Conservation (phyloP, 2,113 vertebrate genomes). For the Pogonocichla stellata region DNA sequence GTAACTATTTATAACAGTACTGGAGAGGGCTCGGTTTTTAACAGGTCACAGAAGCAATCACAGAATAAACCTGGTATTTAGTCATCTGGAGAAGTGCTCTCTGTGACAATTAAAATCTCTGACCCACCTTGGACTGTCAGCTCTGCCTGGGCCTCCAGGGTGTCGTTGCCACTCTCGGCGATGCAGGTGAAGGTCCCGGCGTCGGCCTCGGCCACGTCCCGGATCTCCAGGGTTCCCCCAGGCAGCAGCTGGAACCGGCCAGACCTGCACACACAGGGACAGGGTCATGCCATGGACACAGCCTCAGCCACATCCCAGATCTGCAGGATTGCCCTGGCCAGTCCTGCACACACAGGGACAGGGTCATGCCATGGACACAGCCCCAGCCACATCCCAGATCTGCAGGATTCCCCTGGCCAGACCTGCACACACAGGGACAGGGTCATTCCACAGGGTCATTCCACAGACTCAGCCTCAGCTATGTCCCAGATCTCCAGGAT, state of each 20-base stretch:
- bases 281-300: rapidly evolving
- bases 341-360: neutral
- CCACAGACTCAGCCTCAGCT: too few relatives aligned
- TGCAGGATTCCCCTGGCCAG: too few relatives aligned
- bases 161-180: slow-evolving; percentile 82
- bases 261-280: slow-evolving; percentile 66
- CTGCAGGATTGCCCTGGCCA: neutral
- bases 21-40: neutral
- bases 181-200: slow-evolving; percentile 86
- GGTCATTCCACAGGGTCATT: neutral
- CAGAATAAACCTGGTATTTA: neutral
- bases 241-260: slow-evolving; percentile 78
- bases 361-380: too few relatives aligned
- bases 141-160: slow-evolving; percentile 83
- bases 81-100: too few relatives aligned
- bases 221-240: slow-evolving; percentile 84
- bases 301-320: slow-evolving; percentile 79
- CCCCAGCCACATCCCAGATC: too few relatives aligned
- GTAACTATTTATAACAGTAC: neutral
- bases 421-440: too few relatives aligned
- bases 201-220: slow-evolving; percentile 80
- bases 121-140: slow-evolving; percentile 88
- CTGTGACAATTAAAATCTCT: neutral
- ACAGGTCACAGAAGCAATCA: rapidly evolving
- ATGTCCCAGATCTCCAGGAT: too few relatives aligned